Evolutionary conservation across 2,113 vertebrate genomes (phyloP).

Genomic region (Amia ocellicauda): DNA sequence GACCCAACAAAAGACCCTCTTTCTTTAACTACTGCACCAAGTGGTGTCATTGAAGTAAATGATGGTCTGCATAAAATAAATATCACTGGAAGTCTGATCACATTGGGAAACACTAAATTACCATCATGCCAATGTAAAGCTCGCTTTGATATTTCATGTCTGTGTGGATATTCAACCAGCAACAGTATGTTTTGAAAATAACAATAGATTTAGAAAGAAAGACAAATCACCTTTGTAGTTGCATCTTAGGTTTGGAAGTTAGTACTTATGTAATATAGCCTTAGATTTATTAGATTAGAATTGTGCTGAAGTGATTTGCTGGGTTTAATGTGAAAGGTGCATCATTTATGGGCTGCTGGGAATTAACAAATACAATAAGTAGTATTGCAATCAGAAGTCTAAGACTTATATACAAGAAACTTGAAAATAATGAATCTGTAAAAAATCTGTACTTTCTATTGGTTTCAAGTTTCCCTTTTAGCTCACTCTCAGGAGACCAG

Average conservation of each 20-base stretch:
- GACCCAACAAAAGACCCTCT: constrained; percentile 28
- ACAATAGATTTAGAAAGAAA: constrained; percentile 55
- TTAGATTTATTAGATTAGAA: too few species aligned
- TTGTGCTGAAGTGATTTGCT: constrained; percentile 9
- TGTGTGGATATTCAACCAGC: constrained; percentile 66
- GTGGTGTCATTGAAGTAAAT: constrained; percentile 14
- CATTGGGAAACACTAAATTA: constrained; percentile 21
- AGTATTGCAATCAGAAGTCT: too few species aligned
- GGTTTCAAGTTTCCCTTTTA: constrained; percentile 17
- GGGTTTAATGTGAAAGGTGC: too few species aligned
- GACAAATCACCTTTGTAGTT: constrained; percentile 16
- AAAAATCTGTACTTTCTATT: neutral
- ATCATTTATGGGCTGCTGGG: constrained; percentile 1
- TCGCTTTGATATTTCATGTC: constrained; percentile 57
- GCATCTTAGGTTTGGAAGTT: constrained; percentile 21
- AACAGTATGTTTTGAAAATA: constrained; percentile 72
- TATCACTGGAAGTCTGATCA: constrained; percentile 21
- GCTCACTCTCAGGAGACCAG: constrained; percentile 41
- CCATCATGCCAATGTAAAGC: constrained; percentile 59
- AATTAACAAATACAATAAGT: constrained; percentile 26
- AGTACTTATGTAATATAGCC: neutral
- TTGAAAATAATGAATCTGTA: too few species aligned
- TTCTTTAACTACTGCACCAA: constrained; percentile 13
- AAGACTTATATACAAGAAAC: too few species aligned
- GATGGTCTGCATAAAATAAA: constrained; percentile 22